A percentile compares a stretch with the other conserved stretches of the same genome.
These are phyloP conservation scores for Apaloderma vittatum DNA, from an alignment of 2,113 vertebrate species.

Conservation along the genomic window DNA sequence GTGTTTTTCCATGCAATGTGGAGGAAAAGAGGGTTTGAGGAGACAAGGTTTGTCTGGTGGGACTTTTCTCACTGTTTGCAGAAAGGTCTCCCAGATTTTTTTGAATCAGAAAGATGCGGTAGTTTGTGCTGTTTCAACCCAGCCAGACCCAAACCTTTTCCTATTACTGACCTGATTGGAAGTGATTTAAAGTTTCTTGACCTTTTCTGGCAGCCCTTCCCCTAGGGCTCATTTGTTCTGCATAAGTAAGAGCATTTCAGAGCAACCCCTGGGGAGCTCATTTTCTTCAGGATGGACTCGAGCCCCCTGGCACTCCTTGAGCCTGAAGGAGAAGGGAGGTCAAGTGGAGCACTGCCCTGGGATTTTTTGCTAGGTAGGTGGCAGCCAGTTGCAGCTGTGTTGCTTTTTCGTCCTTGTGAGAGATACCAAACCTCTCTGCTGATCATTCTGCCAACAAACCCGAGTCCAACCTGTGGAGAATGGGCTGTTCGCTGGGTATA, in stretches of 20 bases:
- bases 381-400: neutral
- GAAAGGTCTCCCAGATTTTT: rapidly evolving
- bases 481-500: neutral
- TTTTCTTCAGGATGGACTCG: neutral
- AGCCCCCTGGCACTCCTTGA: neutral
- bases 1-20: rapidly evolving
- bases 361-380: neutral
- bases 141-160: neutral
- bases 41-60: neutral
- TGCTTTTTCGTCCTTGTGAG: neutral
- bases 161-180: neutral
- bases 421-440: neutral
- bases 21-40: rapidly evolving
- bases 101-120: neutral
- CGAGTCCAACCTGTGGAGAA: neutral
- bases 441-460: neutral
- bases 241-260: neutral
- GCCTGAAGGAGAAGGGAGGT: neutral
- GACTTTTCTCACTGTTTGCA: neutral
- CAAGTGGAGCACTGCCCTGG: neutral
- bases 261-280: neutral
- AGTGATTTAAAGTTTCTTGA: neutral
- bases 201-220: neutral
- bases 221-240: neutral
- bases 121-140: neutral